These are phyloP conservation scores for Ceriagrion tenellum DNA, from an alignment of 2,888 invertebrate genomes.

Conservation along the genomic window DNA sequence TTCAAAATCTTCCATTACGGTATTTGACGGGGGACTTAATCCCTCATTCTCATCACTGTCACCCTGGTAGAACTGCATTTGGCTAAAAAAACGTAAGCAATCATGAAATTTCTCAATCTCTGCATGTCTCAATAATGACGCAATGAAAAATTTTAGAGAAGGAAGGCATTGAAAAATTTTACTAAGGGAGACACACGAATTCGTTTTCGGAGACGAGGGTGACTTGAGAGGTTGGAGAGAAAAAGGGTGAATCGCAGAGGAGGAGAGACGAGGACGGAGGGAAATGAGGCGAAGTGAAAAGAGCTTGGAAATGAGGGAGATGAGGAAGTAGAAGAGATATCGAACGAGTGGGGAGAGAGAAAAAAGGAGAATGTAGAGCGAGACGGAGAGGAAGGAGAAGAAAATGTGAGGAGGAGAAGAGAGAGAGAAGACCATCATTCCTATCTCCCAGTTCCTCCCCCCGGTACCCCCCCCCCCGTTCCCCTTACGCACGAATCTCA, in stretches of 20 bases:
- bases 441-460: not conserved
- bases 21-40: too few relatives aligned
- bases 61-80: too few relatives aligned
- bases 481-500: not conserved
- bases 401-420: not conserved
- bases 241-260: not conserved
- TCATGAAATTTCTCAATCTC: too few relatives aligned
- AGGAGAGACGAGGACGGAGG: not conserved
- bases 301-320: not conserved
- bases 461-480: not conserved
- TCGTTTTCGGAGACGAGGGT: not conserved
- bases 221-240: not conserved
- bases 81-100: too few relatives aligned
- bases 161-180: too few relatives aligned
- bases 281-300: not conserved
- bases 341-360: not conserved
- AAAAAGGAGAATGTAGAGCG: too few relatives aligned
- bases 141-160: too few relatives aligned
- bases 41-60: too few relatives aligned
- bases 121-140: too few relatives aligned
- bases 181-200: not conserved
- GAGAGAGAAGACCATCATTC: not conserved
- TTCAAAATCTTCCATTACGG: too few relatives aligned
- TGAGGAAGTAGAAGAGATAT: not conserved
- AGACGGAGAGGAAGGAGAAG: too few relatives aligned